A percentile compares a stretch with the other conserved stretches of the same genome.
These are phyloP conservation scores for Aix galericulata DNA, from an alignment of 2,113 vertebrate species.

Conservation along the genomic window DNA sequence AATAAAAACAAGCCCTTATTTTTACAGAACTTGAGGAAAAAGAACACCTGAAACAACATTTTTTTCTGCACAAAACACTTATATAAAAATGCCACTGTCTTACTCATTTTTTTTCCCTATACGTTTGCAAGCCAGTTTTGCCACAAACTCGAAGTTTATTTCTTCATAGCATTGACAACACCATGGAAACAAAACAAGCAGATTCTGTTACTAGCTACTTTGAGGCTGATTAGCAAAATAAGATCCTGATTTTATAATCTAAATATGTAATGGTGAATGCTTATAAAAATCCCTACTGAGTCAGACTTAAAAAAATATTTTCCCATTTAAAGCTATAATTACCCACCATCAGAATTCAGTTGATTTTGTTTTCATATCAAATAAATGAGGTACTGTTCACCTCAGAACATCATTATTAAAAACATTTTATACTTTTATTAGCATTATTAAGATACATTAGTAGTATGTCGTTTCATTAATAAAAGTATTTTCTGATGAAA, in stretches of 20 bases:
- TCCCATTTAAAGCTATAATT: no score
- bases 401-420: not conserved
- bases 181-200: not conserved
- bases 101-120: not conserved
- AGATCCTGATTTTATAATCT: not conserved
- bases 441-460: not conserved
- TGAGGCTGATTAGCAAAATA: not conserved
- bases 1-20: not conserved
- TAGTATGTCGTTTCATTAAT: not conserved
- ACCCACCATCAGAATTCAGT: no score
- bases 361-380: not conserved
- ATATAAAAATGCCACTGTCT: not conserved
- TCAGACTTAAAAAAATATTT: not conserved
- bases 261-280: not conserved
- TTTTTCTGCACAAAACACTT: not conserved
- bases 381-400: not conserved
- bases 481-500: not conserved
- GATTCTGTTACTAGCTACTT: not conserved
- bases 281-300: rapidly evolving
- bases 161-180: not conserved
- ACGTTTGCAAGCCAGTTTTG: not conserved
- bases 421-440: not conserved
- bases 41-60: not conserved
- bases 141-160: not conserved
- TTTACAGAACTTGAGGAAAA: not conserved